Percentiles rank a stretch among this genome's conserved stretches.
Evolutionary conservation across 2,888 invertebrate genomes (phyloP).

Genomic region (Cephus pulcher): DNA sequence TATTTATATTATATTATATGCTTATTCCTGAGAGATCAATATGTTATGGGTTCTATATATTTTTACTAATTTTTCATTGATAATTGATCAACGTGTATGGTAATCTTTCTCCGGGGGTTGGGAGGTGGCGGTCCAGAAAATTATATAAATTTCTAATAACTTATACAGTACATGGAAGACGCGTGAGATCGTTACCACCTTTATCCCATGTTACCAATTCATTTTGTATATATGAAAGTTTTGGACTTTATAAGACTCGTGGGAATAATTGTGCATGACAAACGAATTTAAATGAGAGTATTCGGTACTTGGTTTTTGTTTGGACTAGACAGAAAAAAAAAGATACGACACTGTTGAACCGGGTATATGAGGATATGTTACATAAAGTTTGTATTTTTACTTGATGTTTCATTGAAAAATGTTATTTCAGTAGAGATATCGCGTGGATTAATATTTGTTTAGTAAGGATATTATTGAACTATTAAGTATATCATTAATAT

Average conservation of each 20-base stretch:
- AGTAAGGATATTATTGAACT: too few species aligned
- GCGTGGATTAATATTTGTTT: too few species aligned
- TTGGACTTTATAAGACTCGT: background rate
- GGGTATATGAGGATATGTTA: too few species aligned
- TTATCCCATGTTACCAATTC: background rate
- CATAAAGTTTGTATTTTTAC: too few species aligned
- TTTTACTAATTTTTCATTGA: constrained; percentile 36
- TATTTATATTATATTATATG: background rate
- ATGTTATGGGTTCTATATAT: background rate
- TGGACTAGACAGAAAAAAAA: background rate
- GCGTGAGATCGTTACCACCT: background rate
- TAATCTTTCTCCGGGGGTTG: background rate
- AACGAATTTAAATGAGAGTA: background rate
- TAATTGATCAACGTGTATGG: background rate
- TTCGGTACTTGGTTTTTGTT: background rate
- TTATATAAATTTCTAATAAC: background rate
- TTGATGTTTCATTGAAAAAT: too few species aligned
- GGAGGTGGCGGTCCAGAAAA: background rate
- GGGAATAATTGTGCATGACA: background rate
- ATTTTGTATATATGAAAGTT: background rate
- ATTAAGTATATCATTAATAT: too few species aligned
- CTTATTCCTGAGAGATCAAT: background rate
- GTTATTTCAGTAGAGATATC: too few species aligned
- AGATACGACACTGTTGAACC: too few species aligned
- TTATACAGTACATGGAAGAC: background rate